Conservation (phyloP, 2,113 vertebrate genomes). For the Cephalopholis sonnerati region DNA sequence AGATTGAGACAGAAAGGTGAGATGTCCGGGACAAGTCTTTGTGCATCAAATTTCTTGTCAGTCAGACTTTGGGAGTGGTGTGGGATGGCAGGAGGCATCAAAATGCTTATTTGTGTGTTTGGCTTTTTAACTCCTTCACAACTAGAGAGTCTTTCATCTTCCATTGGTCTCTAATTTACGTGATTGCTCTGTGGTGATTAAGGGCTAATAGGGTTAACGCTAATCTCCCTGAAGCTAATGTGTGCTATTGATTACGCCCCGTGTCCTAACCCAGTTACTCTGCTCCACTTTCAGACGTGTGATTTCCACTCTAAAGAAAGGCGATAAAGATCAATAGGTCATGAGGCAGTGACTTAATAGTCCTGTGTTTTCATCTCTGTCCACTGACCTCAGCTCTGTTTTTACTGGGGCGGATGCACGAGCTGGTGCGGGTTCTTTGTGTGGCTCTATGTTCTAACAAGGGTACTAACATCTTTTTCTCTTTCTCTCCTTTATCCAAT, state of each 20-base stretch:
- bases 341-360: conserved; percentile 38
- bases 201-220: conserved; percentile 30
- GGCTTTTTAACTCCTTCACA: conserved; percentile 18
- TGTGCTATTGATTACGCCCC: conserved; percentile 39
- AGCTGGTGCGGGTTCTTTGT: conserved; percentile 37
- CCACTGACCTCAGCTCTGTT: conserved; percentile 42
- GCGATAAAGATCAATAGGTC: conserved; percentile 52
- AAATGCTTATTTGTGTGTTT: background rate
- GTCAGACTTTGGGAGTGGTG: conserved; percentile 17
- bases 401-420: conserved; percentile 28
- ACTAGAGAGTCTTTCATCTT: conserved; percentile 18
- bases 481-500: conserved; percentile 68
- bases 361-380: conserved; percentile 37
- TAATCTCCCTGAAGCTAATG: conserved; percentile 47
- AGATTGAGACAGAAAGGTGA: conserved; percentile 69
- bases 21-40: background rate
- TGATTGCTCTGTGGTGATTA: conserved; percentile 32
- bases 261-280: conserved; percentile 62
- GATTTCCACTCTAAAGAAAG: conserved; percentile 44
- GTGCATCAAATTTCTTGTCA: conserved; percentile 18
- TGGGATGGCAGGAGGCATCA: background rate
- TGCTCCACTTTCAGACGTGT: conserved; percentile 46
- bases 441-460: conserved; percentile 56
- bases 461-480: conserved; percentile 84
- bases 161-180: background rate